Evolutionary conservation across 1,140 invertebrate genomes (phyloP), one percentile per base, ranked within the genome.

Genomic region (Dinoponera quadriceps): DNA sequence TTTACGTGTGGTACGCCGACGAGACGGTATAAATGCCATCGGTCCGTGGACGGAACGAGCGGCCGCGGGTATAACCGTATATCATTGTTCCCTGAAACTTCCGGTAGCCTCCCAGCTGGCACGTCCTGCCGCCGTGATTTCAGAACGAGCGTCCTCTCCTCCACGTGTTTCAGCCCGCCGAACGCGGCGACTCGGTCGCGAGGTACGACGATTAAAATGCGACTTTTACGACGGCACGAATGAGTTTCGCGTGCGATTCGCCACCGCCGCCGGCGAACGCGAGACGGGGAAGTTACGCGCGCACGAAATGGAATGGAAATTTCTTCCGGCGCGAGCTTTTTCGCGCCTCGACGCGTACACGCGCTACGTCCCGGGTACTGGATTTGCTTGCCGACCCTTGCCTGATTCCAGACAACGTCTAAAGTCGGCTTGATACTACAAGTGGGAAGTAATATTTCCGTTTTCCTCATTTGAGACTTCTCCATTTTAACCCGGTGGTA

Each of bases 51-150:
- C 63, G 33, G 33, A 69, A 18, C 33, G 49, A 25, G 62, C 62
- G 48, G 66, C 16, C 29, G 44, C 20, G 29, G 75, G 29, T 69
- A 57, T 57, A 69, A 71, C 54, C 75, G 38, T 80, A 69, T 48
- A 71, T 80, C 75, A 80, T 80, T 71, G 65, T 71, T 80, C 11
- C 65, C 33, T 18, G 75, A 71, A 80, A 57, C 75, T 80, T 80
- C 51, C 75, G 63, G 63, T 14, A 59, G 54, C 65, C 57, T 33
- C 38, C 38, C 11, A 44, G 38, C 75, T 44, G 75, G 75, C 75
- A 80, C 33, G 65, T 80, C 65, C 75, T 59, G 63, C 75, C 75
- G 75, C n/a, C 65, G 22, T 71, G 65, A 80, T 80, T 80, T 71
- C 75, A 71, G 65, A 71, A 57, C 75, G 54, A 44, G 22, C 51